These are phyloP conservation scores for Sarcophaga subvicina DNA, from an alignment of 2,888 invertebrate species.

Conservation along the genomic window DNA sequence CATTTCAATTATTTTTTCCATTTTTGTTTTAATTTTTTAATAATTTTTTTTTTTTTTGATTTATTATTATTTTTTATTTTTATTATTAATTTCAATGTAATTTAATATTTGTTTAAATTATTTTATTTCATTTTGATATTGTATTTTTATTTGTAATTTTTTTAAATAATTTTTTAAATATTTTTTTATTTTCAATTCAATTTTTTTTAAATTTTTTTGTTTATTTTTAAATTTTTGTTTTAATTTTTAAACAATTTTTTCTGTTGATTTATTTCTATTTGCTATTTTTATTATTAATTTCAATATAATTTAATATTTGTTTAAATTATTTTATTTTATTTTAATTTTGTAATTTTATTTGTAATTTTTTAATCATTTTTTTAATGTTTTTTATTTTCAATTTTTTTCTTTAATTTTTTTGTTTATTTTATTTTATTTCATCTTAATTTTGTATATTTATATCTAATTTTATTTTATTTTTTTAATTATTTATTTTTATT, in stretches of 20 bases:
- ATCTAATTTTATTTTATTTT: not conserved
- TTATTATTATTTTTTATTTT: too few species aligned
- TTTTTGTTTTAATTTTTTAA: too few species aligned
- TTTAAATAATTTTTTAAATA: not conserved
- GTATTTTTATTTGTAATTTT: not conserved
- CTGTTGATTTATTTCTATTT: too few species aligned
- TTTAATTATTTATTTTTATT: slow-evolving; percentile 1
- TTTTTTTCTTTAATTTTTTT: not conserved
- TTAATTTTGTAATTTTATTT: not conserved
- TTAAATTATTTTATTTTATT: too few species aligned
- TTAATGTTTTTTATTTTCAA: not conserved
- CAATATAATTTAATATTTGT: too few species aligned
- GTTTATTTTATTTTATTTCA: not conserved
- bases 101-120: too few species aligned
- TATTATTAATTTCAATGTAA: too few species aligned
- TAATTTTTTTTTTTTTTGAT: too few species aligned
- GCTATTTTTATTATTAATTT: too few species aligned
- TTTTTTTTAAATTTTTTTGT: not conserved
- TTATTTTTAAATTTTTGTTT: too few species aligned
- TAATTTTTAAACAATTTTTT: too few species aligned
- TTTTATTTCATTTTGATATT: not conserved
- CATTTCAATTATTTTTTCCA: not conserved
- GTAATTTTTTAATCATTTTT: not conserved
- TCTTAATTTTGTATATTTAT: too few species aligned
- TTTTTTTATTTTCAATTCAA: not conserved